Conservation (phyloP, 2,113 vertebrate genomes). For the Oplegnathus fasciatus region DNA sequence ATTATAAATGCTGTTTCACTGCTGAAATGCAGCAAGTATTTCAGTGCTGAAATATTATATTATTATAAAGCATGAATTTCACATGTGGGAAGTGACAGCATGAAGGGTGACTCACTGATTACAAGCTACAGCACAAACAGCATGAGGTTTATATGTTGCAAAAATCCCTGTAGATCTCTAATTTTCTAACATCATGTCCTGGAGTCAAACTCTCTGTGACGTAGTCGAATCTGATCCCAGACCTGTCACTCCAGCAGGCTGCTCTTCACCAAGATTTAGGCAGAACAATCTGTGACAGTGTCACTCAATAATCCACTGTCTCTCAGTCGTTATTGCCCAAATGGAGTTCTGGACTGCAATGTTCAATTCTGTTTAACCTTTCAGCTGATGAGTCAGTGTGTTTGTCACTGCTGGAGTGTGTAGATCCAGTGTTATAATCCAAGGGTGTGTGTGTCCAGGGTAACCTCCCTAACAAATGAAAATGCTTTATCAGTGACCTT, state of each 20-base stretch:
- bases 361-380: constrained; percentile 50
- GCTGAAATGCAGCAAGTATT: too few species aligned
- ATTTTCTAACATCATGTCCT: neutral
- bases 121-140: neutral
- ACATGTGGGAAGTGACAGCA: neutral
- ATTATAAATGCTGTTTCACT: neutral
- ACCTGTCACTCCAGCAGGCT: constrained; percentile 15
- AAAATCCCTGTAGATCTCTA: neutral
- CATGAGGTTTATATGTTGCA: neutral
- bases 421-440: neutral
- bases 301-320: constrained; percentile 53
- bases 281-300: constrained; percentile 50
- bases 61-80: neutral
- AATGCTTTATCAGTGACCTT: constrained; percentile 2
- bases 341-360: constrained; percentile 26
- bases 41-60: neutral
- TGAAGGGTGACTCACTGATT: neutral
- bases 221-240: constrained; percentile 10
- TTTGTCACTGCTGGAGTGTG: constrained; percentile 35
- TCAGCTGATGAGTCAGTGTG: constrained; percentile 57
- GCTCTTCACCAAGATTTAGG: constrained; percentile 5
- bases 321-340: constrained; percentile 54
- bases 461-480: constrained; percentile 17
- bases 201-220: neutral
- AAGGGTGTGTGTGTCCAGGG: neutral